Conservation (phyloP, 1,140 invertebrate genomes). For the Hycleus phaleratus region DNA sequence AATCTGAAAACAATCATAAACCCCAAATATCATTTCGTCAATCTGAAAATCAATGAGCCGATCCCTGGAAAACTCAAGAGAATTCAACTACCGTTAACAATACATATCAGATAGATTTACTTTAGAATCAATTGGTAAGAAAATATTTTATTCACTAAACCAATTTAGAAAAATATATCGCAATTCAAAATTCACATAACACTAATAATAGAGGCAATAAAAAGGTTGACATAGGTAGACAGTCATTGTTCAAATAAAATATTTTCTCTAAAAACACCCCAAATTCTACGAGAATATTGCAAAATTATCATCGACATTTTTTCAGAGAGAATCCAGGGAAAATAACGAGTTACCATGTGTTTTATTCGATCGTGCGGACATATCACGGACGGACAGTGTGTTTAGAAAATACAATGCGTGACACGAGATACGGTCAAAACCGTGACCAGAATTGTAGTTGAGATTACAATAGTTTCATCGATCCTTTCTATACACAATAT, state of each 20-base stretch:
- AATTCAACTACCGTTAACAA: no score
- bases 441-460: constrained; percentile 26
- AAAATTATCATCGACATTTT: neutral
- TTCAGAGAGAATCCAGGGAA: neutral
- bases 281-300: neutral
- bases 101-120: no score
- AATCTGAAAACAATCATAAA: no score
- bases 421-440: constrained; percentile 30
- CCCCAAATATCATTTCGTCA: no score
- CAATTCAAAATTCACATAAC: no score
- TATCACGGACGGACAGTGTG: constrained; percentile 31
- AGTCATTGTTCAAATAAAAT: neutral
- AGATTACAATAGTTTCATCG: constrained; percentile 25
- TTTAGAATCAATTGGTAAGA: no score
- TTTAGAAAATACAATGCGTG: constrained; percentile 33
- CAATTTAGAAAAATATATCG: no score
- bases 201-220: no score
- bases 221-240: neutral
- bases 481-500: constrained; percentile 20
- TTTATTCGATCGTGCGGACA: constrained; percentile 27
- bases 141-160: no score
- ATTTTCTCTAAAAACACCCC: neutral
- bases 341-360: constrained; percentile 1
- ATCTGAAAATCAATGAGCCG: no score
- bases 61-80: no score